These are phyloP conservation scores for Eristalis tenax DNA, from an alignment of 2,888 invertebrate species.

Conservation along the genomic window DNA sequence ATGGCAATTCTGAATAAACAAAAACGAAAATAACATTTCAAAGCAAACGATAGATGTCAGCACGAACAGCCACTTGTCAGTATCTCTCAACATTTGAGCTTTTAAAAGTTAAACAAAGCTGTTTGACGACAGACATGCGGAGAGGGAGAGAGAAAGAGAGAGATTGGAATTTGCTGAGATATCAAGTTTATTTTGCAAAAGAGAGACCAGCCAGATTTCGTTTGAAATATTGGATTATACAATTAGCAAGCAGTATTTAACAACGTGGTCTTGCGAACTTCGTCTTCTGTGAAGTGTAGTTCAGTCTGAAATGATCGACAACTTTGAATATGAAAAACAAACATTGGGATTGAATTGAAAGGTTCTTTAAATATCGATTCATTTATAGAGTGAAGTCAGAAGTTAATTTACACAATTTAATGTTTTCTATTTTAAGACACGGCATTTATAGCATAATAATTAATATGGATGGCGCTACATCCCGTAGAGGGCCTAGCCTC, in stretches of 20 bases:
- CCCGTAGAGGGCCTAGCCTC: too few relatives aligned
- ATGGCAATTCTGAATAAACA: constrained; percentile 13
- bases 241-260: not conserved
- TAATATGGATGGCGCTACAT: too few relatives aligned
- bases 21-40: not conserved
- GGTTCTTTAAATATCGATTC: not conserved
- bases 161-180: not conserved
- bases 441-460: too few relatives aligned
- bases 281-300: not conserved
- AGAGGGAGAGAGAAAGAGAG: not conserved
- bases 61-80: not conserved
- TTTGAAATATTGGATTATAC: constrained; percentile 26
- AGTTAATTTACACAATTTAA: not conserved
- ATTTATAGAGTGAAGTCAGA: not conserved
- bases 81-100: constrained; percentile 2
- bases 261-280: not conserved
- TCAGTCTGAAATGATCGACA: not conserved
- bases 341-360: not conserved
- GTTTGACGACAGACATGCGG: not conserved
- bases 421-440: not conserved
- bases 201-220: not conserved
- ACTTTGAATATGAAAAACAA: not conserved
- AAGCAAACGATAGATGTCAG: constrained; percentile 31
- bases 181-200: not conserved
- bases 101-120: constrained; percentile 7